These are phyloP conservation scores for Kryptopterus vitreolus DNA, from an alignment of 2,797 vertebrate genomes.

Conservation along the genomic window DNA sequence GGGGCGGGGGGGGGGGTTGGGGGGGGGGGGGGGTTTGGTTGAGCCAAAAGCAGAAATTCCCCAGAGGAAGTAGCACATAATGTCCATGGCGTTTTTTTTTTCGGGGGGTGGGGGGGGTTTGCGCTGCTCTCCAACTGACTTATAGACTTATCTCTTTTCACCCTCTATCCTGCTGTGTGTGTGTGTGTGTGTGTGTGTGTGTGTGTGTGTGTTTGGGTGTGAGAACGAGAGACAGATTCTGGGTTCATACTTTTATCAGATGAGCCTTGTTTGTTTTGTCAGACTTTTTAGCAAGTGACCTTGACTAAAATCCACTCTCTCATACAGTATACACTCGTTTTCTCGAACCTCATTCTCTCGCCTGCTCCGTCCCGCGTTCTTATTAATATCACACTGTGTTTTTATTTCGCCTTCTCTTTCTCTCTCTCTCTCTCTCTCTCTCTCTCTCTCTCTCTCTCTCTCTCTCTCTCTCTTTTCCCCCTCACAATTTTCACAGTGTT, in stretches of 20 bases:
- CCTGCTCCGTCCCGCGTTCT: not conserved
- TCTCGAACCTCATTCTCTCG: not conserved
- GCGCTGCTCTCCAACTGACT: not conserved
- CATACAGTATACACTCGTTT: not conserved
- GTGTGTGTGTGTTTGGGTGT: slow-evolving; percentile 28
- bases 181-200: slow-evolving; percentile 29
- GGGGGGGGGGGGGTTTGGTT: too few species aligned
- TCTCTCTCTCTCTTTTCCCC: too few species aligned
- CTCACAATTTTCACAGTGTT: too few species aligned
- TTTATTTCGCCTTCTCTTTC: not conserved
- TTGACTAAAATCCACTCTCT: slow-evolving; percentile 47
- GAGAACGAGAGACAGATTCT: not conserved
- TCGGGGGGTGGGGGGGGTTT: too few species aligned
- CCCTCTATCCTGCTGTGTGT: slow-evolving; percentile 17
- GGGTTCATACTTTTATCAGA: slow-evolving; percentile 42
- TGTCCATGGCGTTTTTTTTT: not conserved
- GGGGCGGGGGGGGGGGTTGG: too few species aligned
- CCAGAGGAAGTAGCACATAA: slow-evolving; percentile 18
- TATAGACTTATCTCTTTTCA: slow-evolving; percentile 22
- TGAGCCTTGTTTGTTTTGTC: slow-evolving; percentile 48
- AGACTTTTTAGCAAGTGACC: slow-evolving; percentile 44
- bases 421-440: not conserved
- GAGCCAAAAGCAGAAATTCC: not conserved
- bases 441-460: not conserved
- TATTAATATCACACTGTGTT: not conserved